Conservation (phyloP, 2,113 vertebrate species). For the Syngnathus floridae region DNA sequence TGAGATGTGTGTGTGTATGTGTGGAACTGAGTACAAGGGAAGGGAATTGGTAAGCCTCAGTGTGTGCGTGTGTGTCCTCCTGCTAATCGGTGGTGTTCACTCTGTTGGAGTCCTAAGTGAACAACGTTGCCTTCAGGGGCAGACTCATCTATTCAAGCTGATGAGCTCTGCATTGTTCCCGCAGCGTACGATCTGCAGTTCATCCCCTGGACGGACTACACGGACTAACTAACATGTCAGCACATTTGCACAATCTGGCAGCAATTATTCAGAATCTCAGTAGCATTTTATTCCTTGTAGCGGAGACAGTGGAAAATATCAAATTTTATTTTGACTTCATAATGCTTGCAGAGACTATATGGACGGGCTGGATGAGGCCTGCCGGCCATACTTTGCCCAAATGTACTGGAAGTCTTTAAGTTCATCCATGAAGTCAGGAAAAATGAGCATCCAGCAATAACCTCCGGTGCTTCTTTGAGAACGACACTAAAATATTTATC, state of each 20-base stretch:
- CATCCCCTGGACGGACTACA: constrained; percentile 27
- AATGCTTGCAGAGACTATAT: too few species aligned
- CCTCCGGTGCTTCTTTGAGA: too few species aligned
- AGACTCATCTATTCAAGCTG: constrained; percentile 61
- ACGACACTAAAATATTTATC: not conserved
- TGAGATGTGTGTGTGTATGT: constrained; percentile 12
- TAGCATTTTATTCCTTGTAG: constrained; percentile 26
- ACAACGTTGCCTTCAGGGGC: constrained; percentile 56
- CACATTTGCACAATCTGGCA: constrained; percentile 67
- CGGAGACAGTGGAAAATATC: constrained; percentile 4
- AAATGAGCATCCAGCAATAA: too few species aligned
- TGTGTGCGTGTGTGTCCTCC: constrained; percentile 27
- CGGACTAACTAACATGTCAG: constrained; percentile 14
- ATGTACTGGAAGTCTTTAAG: too few species aligned
- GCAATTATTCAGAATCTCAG: constrained; percentile 65
- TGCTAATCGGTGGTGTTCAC: constrained; percentile 59
- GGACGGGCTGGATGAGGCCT: too few species aligned
- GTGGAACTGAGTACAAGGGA: constrained; percentile 9
- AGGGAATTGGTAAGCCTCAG: constrained; percentile 3
- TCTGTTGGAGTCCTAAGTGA: constrained; percentile 53
- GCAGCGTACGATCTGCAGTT: constrained; percentile 42
- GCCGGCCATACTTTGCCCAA: too few species aligned
- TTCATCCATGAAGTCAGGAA: too few species aligned
- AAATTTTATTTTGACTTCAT: too few species aligned
- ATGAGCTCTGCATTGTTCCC: constrained; percentile 55